Base-by-base conservation (phyloP, 2,113 vertebrate genomes). In the Pleuronectes platessa region DNA sequence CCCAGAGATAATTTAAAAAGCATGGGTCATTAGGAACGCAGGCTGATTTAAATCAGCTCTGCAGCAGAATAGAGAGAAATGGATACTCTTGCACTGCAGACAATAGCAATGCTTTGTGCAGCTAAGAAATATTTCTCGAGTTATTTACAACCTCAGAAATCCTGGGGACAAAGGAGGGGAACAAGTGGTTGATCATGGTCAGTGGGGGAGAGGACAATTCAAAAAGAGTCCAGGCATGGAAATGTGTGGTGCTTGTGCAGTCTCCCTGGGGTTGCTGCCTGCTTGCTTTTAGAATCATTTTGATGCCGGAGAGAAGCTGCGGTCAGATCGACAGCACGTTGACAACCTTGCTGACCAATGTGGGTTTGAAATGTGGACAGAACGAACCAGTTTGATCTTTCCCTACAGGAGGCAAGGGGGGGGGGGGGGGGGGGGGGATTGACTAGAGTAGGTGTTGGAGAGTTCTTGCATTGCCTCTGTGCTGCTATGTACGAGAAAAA, bases 91-190 rank as follows among this genome's bases (percentile, higher is more conserved):
- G 76, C 78, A 74, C 78, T 59, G 76, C 61, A 87, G 74, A 92
- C 86, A 83, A 88, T 82, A 27, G 66, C 45, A 63, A 42, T 49
- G 60, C 80, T 88, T 74, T 87, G 79, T 69, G 74, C 31, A 23
- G 79, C 72, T 78, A 66, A 53, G 60, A 88, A 82, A 75, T 78
- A 78, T 89, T 88, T 78, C 72, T 49, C 69, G 74, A 84, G 67
- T 89, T 89, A 86, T 90, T 92, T 85, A 88, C 76, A 78, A 90
- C 87, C 87, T 82, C 90, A 91, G 88, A 87, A 76, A 82, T 91
- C 61, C 85, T 21, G 68, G 74, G 55, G 68, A 83, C 85, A 81
- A 76, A 84, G 81, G 82, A 47, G 42, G 27, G 82, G 76, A 84
- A 79, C 61, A 82, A 82, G 67, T n/a, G 61, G 47, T 69, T 71